phyloP scores from a whole-genome alignment of 2,113 vertebrate genomes.

The Vulpes ferrilata region DNA sequence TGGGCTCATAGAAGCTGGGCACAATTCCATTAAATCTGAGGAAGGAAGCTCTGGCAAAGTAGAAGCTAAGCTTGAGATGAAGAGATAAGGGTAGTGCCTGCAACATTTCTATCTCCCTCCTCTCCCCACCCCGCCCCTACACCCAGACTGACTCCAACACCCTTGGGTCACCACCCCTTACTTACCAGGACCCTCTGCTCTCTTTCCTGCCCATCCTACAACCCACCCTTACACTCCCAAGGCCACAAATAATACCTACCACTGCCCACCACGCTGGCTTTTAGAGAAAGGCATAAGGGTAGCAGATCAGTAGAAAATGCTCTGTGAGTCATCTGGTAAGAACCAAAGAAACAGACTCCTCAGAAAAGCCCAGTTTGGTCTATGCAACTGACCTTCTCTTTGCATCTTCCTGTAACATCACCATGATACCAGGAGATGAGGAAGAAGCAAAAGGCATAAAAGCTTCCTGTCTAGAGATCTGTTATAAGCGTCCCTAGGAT shows the following conservation, averaged over 20 bases:
- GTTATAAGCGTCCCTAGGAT: neutral
- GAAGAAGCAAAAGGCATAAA: neutral
- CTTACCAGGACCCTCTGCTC: neutral
- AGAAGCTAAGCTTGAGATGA: neutral
- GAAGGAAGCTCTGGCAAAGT: neutral
- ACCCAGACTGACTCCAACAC: neutral
- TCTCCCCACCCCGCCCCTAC: too few relatives aligned
- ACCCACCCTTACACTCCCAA: neutral
- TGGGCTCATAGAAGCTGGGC: neutral
- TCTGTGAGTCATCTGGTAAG: neutral
- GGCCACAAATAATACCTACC: neutral
- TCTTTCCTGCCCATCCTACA: neutral
- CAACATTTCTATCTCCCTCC: neutral
- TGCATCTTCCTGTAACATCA: neutral
- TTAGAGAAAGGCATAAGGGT: neutral
- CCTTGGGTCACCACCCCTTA: neutral
- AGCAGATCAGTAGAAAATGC: neutral
- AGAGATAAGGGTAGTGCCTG: neutral
- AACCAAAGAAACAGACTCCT: neutral
- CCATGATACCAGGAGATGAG: too few relatives aligned
- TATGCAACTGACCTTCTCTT: neutral
- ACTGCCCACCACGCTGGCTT: neutral
- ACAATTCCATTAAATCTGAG: neutral
- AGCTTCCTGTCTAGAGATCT: neutral
- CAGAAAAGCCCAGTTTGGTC: neutral